Percentiles rank a stretch among this genome's conserved stretches.
Evolutionary conservation across 2,888 invertebrate genomes (phyloP).

Genomic region (Oxyteleia sp.): DNA sequence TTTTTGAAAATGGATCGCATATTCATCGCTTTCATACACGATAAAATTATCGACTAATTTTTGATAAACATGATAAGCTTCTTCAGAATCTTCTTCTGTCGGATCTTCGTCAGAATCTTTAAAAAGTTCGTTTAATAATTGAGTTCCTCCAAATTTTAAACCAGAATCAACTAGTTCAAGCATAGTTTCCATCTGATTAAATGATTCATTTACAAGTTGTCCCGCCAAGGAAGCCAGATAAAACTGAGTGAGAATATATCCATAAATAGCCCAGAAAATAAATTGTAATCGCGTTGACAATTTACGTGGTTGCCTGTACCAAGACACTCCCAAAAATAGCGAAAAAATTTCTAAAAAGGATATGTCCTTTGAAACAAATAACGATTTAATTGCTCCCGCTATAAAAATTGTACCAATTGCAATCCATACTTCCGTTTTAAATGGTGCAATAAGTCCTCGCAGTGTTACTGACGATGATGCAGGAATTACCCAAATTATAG

Average conservation of each 20-base stretch:
- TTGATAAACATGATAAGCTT: constrained; percentile 33
- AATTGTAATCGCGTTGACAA: constrained; percentile 80
- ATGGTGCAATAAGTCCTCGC: no score
- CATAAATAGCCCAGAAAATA: constrained; percentile 82
- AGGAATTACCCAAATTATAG: no score
- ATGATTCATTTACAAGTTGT: constrained; percentile 79
- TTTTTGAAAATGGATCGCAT: constrained; percentile 67
- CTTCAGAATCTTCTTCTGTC: constrained; percentile 86
- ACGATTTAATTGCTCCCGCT: no score
- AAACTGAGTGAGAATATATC: constrained; percentile 81
- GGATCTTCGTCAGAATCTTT: constrained; percentile 85
- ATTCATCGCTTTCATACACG: constrained; percentile 73
- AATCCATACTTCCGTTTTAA: no score
- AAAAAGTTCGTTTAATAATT: constrained; percentile 76
- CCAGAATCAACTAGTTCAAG: constrained; percentile 77
- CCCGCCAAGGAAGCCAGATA: constrained; percentile 84
- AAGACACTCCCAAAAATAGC: constrained; percentile 78
- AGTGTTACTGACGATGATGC: no score
- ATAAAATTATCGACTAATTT: constrained; percentile 72
- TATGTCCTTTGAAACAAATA: no score
- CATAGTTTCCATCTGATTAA: constrained; percentile 77
- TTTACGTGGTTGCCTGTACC: constrained; percentile 76
- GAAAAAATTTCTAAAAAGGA: no score
- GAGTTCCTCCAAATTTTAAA: constrained; percentile 76
- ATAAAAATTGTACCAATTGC: no score